A percentile compares a stretch with the other conserved stretches of the same genome.
These are phyloP conservation scores for Plagodis dolabraria DNA, from an alignment of 2,888 invertebrate genomes.

Conservation along the genomic window DNA sequence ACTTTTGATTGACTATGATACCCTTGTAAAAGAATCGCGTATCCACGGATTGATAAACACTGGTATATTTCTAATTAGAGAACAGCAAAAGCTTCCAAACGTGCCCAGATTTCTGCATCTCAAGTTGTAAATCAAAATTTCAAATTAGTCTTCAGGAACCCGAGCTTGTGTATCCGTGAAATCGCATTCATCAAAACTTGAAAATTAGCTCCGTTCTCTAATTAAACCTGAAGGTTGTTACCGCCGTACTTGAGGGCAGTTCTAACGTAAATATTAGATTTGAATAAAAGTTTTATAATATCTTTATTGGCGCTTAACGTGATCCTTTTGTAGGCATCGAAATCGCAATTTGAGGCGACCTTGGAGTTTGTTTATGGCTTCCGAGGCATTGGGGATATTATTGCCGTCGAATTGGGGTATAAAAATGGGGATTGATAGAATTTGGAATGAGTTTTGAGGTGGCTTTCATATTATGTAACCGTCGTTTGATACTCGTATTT, in stretches of 20 bases:
- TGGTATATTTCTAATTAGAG: too few relatives aligned
- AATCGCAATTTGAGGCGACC: constrained; percentile 30
- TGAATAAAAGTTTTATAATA: constrained; percentile 73
- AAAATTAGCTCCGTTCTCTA: constrained; percentile 76
- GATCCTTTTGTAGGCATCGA: constrained; percentile 37
- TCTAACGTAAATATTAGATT: constrained; percentile 76
- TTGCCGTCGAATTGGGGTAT: constrained; percentile 11
- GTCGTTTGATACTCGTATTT: neutral
- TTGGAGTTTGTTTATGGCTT: constrained; percentile 33
- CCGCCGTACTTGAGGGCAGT: constrained; percentile 54
- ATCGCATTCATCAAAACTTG: constrained; percentile 83
- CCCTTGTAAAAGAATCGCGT: too few relatives aligned
- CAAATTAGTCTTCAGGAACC: constrained; percentile 59
- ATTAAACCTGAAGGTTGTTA: constrained; percentile 79
- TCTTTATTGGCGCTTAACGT: constrained; percentile 63
- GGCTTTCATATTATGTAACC: neutral
- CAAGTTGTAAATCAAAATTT: constrained; percentile 69
- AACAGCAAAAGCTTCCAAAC: neutral
- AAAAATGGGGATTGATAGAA: constrained; percentile 14
- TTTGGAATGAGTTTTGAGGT: constrained; percentile 15
- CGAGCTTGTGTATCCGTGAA: constrained; percentile 69
- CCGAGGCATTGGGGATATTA: constrained; percentile 21
- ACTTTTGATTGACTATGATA: too few relatives aligned
- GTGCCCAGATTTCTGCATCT: neutral
- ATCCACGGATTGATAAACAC: too few relatives aligned